Conservation (phyloP, 2,888 invertebrate species). For the Chironomus tentans region DNA sequence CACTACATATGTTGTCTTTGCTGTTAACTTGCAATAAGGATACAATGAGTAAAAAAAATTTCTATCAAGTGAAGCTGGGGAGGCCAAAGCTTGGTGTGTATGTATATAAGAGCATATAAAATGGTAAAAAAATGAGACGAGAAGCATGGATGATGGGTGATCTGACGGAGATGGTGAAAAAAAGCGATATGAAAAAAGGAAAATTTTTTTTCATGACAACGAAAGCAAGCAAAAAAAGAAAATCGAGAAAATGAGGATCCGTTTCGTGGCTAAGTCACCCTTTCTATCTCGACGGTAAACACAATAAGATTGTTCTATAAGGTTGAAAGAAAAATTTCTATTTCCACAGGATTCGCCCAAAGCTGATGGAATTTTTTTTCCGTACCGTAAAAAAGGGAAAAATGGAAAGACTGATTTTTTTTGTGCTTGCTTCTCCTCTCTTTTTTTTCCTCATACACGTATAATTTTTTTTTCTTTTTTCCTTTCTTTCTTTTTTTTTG, state of each 20-base stretch:
- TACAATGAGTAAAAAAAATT: background rate
- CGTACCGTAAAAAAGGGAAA: background rate
- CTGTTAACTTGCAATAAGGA: background rate
- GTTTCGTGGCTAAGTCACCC: background rate
- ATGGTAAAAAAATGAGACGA: too few relatives aligned
- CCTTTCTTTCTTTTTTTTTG: background rate
- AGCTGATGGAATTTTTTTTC: slow-evolving; percentile 21
- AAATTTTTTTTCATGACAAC: slow-evolving; percentile 13
- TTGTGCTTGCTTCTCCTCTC: background rate
- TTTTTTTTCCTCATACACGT: slow-evolving; percentile 1
- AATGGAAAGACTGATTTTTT: slow-evolving; percentile 13
- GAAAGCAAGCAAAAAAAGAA: slow-evolving; percentile 18
- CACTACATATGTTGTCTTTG: background rate
- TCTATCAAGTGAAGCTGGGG: too few relatives aligned
- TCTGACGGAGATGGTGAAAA: slow-evolving; percentile 18
- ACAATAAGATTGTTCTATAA: background rate
- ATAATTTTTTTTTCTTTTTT: slow-evolving; percentile 10
- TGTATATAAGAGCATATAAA: too few relatives aligned
- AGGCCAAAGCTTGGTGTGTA: too few relatives aligned
- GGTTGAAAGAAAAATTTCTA: background rate
- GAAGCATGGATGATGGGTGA: background rate
- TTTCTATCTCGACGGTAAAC: background rate
- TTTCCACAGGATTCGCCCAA: background rate
- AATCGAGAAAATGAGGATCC: background rate
- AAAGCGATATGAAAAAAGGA: slow-evolving; percentile 11